Conservation (phyloP, 2,888 invertebrate genomes). For the Hypomecis atomaria region DNA sequence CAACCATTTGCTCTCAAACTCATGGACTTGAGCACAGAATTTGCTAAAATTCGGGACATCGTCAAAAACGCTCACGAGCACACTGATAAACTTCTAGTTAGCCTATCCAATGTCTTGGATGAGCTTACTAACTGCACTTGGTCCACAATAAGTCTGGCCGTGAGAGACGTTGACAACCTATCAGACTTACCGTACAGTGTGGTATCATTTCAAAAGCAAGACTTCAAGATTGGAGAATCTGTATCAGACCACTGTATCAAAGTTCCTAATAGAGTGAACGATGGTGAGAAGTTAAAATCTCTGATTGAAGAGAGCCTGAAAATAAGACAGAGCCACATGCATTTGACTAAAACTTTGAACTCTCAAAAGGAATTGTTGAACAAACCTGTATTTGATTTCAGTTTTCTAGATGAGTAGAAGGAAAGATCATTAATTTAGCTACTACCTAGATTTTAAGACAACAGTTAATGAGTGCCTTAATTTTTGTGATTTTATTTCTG, state of each 20-base stretch:
- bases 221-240: conserved; percentile 77
- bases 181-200: conserved; percentile 76
- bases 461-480: conserved; percentile 22
- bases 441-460: conserved; percentile 15
- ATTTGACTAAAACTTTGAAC: conserved; percentile 66
- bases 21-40: conserved; percentile 73
- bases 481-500: background rate
- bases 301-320: conserved; percentile 75
- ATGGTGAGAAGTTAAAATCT: conserved; percentile 68
- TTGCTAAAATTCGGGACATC: conserved; percentile 72
- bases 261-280: conserved; percentile 52
- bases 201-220: conserved; percentile 75
- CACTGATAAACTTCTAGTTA: conserved; percentile 63
- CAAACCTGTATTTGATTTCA: conserved; percentile 67
- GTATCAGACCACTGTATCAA: conserved; percentile 68
- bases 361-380: conserved; percentile 65
- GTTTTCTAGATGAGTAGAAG: conserved; percentile 65
- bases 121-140: conserved; percentile 72
- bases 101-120: conserved; percentile 61
- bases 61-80: conserved; percentile 69
- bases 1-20: conserved; percentile 75
- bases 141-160: conserved; percentile 71
- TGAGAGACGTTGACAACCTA: conserved; percentile 66
- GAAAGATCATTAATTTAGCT: background rate
- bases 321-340: conserved; percentile 64